A percentile compares a stretch with the other conserved stretches of the same genome.
Conservation (phyloP, 2,113 vertebrate genomes). For the Pelobates fuscus region DNA sequence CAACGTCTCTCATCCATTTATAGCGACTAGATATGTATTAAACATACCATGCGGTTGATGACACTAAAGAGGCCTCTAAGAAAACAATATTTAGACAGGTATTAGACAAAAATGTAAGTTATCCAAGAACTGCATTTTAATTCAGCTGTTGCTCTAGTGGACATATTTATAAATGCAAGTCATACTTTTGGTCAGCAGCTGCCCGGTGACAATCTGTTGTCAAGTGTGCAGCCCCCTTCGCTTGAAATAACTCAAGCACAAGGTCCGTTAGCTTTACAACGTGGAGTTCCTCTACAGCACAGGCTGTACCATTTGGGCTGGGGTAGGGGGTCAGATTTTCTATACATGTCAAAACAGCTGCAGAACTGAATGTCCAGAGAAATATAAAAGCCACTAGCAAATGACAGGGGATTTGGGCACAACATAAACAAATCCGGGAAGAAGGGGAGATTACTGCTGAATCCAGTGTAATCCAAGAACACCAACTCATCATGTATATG, state of each 20-base stretch:
- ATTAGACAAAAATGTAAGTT: conserved; percentile 9
- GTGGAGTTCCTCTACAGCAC: neutral
- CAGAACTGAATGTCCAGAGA: neutral
- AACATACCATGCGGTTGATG: too few relatives aligned
- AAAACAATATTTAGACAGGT: conserved; percentile 6
- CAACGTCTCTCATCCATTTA: too few relatives aligned
- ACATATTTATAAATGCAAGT: conserved; percentile 27
- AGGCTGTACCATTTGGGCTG: neutral
- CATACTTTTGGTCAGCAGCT: conserved; percentile 32
- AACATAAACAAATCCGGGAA: neutral
- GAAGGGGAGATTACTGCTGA: neutral
- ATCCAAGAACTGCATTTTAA: neutral
- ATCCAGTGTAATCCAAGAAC: neutral
- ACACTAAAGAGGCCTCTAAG: too few relatives aligned
- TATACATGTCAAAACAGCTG: conserved; percentile 24
- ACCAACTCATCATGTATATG: neutral
- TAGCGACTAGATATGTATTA: too few relatives aligned
- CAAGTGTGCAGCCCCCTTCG: conserved; percentile 18
- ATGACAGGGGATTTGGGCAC: neutral
- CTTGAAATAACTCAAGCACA: conserved; percentile 9
- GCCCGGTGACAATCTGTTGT: conserved; percentile 34
- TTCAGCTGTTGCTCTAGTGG: conserved; percentile 27
- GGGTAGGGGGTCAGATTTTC: neutral
- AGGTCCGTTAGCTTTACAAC: conserved; percentile 25
- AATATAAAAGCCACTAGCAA: neutral